Evolutionary conservation across 2,113 vertebrate genomes (phyloP), one percentile per base, ranked within the genome.

Genomic region (Podilymbus podiceps): DNA sequence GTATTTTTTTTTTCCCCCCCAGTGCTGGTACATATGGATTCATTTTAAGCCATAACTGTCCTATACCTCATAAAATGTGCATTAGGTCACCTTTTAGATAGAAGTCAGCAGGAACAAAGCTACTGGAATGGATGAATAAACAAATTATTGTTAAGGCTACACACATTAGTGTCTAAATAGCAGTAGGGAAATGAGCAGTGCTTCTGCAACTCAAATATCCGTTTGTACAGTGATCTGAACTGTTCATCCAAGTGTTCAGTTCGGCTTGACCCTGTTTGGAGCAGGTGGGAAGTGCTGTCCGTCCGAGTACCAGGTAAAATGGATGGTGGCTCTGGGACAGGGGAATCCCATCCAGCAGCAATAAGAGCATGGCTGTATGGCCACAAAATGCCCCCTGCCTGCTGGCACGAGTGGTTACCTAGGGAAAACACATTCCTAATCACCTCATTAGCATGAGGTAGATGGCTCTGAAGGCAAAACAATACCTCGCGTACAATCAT

Each of bases 141-240:
- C 85, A 92, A 90, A 95, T 92, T 93, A 75, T 91, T 96, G 90
- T 88, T 92, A 92, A 77, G 90, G 90, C 92, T 84, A 80, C 86
- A 81, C 47, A 78, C 72, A 56, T 93, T 62, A 90, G 59, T 50
- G 79, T 94, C 67, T 80, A 86, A 94, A 93, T 8, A 93, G 92
- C 79, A 84, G 64, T 21, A 86, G 60, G 44, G 92, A 96, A 94
- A 92, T 12, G 52, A 40, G 59, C 63, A 62, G n/a, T 31, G 75
- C 75, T 93, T 68, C 78, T 77, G 50, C 72, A 91, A 33, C 67
- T 71, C 72, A 55, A 80, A 46, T 89, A 49, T 33, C 67, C 77
- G 44, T 50, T 89, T 93, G 88, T 88, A 83, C 63, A 71, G 52
- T 63, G 72, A 92, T 68, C 69, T 56, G 68, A 96, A 82, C 69